Conservation (phyloP, 2,113 vertebrate genomes). For the Athene cunicularia region DNA sequence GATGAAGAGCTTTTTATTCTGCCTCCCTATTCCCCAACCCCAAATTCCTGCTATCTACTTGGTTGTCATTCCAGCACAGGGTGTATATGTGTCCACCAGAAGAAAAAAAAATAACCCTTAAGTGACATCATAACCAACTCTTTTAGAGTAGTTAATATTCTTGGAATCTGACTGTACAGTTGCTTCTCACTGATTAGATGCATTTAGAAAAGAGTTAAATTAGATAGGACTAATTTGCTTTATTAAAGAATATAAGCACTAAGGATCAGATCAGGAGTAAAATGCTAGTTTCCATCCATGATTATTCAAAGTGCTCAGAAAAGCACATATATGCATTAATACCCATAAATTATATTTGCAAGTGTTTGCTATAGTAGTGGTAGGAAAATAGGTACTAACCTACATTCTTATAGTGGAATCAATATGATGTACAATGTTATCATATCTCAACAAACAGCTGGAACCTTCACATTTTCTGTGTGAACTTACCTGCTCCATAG, state of each 20-base stretch:
- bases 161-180: background rate
- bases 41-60: background rate
- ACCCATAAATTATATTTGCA: background rate
- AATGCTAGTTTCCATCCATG: background rate
- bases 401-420: background rate
- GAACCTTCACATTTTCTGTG: background rate
- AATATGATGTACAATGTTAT: background rate
- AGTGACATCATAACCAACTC: background rate
- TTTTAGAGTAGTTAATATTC: background rate
- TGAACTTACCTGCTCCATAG: background rate
- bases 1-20: background rate
- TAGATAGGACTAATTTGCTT: background rate
- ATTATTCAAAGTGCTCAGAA: background rate
- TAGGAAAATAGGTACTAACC: background rate
- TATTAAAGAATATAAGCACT: background rate
- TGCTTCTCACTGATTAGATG: background rate
- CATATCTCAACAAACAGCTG: background rate
- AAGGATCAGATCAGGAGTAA: background rate
- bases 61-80: background rate
- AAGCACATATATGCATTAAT: background rate
- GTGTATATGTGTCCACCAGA: background rate
- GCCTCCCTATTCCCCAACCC: background rate
- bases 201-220: background rate
- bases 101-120: background rate
- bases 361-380: background rate